These are phyloP conservation scores for Argynnis bischoffii DNA, from an alignment of 2,888 invertebrate genomes.

Conservation along the genomic window DNA sequence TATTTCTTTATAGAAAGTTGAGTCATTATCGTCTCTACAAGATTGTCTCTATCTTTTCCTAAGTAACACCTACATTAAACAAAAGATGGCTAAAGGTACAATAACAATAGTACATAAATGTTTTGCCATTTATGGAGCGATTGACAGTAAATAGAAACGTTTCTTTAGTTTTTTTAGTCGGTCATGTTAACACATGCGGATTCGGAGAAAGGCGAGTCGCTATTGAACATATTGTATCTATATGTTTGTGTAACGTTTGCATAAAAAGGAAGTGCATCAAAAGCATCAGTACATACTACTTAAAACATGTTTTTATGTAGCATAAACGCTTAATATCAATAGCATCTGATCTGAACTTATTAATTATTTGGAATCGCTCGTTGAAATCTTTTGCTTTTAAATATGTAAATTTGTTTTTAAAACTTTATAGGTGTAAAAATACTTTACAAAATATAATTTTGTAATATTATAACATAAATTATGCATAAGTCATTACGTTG, in stretches of 20 bases:
- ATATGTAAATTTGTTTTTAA: conserved; percentile 3
- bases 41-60: conserved; percentile 16
- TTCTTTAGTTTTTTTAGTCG: conserved; percentile 48
- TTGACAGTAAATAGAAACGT: conserved; percentile 49
- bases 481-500: conserved; percentile 29
- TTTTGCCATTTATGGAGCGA: conserved; percentile 44
- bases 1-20: conserved; percentile 15
- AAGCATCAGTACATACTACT: not conserved
- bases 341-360: no score
- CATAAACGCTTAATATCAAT: conserved; percentile 32
- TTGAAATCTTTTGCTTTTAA: conserved; percentile 67
- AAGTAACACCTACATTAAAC: conserved; percentile 27
- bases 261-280: conserved; percentile 39
- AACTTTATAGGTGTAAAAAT: conserved; percentile 28
- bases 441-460: conserved; percentile 41
- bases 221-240: conserved; percentile 41
- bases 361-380: conserved; percentile 45
- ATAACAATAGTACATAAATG: conserved; percentile 45
- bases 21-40: conserved; percentile 14
- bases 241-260: conserved; percentile 35
- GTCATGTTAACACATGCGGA: conserved; percentile 53
- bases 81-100: conserved; percentile 30
- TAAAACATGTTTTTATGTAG: not conserved
- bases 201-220: conserved; percentile 56
- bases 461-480: conserved; percentile 39